Percentiles rank a stretch among this genome's conserved stretches.
Conservation (phyloP, 2,797 vertebrate genomes). For the Pangasius mekongensis region DNA sequence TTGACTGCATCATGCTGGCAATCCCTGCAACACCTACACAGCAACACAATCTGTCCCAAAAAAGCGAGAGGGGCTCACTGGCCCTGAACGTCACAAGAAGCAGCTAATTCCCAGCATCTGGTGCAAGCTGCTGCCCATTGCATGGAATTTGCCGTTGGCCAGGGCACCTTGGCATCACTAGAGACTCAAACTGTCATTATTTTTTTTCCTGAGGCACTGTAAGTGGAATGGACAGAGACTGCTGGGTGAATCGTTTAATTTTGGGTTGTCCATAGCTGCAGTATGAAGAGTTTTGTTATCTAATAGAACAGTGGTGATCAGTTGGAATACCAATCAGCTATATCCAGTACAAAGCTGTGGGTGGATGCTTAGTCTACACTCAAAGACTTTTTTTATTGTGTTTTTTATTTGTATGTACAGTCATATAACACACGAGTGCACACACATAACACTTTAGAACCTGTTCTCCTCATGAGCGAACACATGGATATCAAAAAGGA, state of each 20-base stretch:
- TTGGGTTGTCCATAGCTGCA: slow-evolving; percentile 76
- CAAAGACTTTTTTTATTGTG: slow-evolving; percentile 62
- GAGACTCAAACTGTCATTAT: background rate
- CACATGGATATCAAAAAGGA: slow-evolving; percentile 75
- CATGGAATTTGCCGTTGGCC: slow-evolving; percentile 62
- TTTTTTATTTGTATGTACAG: slow-evolving; percentile 65
- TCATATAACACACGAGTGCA: slow-evolving; percentile 25
- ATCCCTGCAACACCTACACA: slow-evolving; percentile 62
- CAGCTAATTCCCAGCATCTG: slow-evolving; percentile 80
- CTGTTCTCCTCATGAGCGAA: slow-evolving; percentile 73
- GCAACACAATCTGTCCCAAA: slow-evolving; percentile 67
- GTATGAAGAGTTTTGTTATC: slow-evolving; percentile 77
- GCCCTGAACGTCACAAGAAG: slow-evolving; percentile 65
- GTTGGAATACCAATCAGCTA: slow-evolving; percentile 77
- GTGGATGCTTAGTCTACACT: slow-evolving; percentile 62
- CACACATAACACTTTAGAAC: background rate
- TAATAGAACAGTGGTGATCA: slow-evolving; percentile 81
- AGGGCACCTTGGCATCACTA: slow-evolving; percentile 67
- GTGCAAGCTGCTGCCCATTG: slow-evolving; percentile 72
- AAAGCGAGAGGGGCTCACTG: slow-evolving; percentile 66
- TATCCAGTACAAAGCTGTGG: slow-evolving; percentile 78
- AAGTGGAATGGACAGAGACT: slow-evolving; percentile 67
- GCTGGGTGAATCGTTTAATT: slow-evolving; percentile 71
- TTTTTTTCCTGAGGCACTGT: slow-evolving; percentile 67
- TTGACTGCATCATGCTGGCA: slow-evolving; percentile 41